Evolutionary conservation across 2,113 vertebrate species (phyloP).

Genomic region (Glaucomys volans): DNA sequence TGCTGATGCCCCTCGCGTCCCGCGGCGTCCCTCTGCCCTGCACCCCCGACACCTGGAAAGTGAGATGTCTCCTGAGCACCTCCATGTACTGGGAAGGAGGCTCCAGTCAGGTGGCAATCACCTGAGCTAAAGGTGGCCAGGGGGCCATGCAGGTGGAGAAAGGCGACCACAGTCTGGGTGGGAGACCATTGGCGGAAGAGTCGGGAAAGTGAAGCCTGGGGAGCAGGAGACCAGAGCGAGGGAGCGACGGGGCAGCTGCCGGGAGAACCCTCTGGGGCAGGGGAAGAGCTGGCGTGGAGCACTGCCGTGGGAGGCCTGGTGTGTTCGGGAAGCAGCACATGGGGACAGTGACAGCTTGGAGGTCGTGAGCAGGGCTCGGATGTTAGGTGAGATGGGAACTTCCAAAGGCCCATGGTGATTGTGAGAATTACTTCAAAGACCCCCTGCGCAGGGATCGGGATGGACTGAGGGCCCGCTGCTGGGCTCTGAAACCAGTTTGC

Average conservation of each 20-base stretch:
- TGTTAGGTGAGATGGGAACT: not conserved
- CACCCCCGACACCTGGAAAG: not conserved
- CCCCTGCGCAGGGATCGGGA: no score
- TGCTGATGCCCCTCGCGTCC: accelerated
- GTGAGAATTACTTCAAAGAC: not conserved
- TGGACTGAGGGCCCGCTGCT: not conserved
- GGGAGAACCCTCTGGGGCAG: not conserved
- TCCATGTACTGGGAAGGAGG: not conserved
- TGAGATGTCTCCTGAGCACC: not conserved
- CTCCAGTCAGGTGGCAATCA: accelerated
- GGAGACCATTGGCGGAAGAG: accelerated
- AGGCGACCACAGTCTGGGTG: not conserved
- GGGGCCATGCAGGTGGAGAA: not conserved
- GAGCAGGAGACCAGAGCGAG: not conserved
- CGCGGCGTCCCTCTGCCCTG: not conserved
- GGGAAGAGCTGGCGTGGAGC: no score
- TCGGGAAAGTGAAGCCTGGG: not conserved
- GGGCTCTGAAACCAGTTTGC: not conserved
- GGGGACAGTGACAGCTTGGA: no score
- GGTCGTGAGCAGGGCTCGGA: not conserved
- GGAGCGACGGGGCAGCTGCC: accelerated
- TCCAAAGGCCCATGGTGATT: accelerated
- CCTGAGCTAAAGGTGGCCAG: not conserved
- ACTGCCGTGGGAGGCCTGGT: accelerated
- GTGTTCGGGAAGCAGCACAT: not conserved